Base-by-base conservation (phyloP, 2,888 invertebrate genomes). In the Athalia circularis region DNA sequence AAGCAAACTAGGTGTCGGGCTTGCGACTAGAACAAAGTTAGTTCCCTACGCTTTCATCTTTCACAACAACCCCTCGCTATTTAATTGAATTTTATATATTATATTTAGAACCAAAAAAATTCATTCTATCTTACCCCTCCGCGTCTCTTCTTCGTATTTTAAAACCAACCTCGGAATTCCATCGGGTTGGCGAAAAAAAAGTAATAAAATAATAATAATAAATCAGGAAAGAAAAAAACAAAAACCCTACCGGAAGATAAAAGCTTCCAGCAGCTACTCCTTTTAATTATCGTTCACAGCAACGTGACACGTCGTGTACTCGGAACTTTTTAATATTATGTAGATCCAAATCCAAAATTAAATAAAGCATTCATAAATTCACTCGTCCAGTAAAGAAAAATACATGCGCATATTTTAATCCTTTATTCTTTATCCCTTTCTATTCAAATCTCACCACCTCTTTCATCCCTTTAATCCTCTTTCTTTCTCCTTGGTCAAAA, bases 321-420 rank as follows among this genome's bases (percentile, higher is more conserved):
- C 57, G 65, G 59, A 67, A 65, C 65, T 75, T 74, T 75, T 79
- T 65, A 74, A 67, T 79, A 65, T 67, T 75, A 74, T 65, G 78
- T 78, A 67, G 77, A 81, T 80, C 81, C 83, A 80, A 84, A 81
- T 82, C 80, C 80, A 74, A 84, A 87, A 85, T 87, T 85, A 85
- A 87, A 85, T 85, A 83, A 85, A 84, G 83, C 82, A 83, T 87
- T 87, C 83, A 85, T 86, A 85, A 84, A 84, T 87, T 85, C 82
- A 65, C 77, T 67, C 29, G 43, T 45, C 76, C 45, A 8, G 70
- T 57, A 72, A 79, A 80, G 81, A 82, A 83, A 81, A 74, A 67
- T 77, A 62, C 68, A 68, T 68, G 68, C 77, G 61, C 77, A 68
- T 77, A 77, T 79, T 70, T 77, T 76, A 62, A 68, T 50, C 47